phyloP scores from a whole-genome alignment of 2,888 invertebrate genomes.

The Notodonta dromedarius region DNA sequence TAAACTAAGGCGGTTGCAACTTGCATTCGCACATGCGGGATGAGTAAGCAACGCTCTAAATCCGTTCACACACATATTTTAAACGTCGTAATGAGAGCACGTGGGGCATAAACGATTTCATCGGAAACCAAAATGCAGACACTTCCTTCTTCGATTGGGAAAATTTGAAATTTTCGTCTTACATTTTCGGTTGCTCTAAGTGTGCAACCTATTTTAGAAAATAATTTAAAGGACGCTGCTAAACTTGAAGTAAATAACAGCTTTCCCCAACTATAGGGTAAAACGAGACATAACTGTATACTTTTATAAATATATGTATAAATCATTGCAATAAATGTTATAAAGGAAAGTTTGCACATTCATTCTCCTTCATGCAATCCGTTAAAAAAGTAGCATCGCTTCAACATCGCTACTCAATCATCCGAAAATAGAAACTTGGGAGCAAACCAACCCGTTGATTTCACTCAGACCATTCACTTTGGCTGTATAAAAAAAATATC shows the following conservation, averaged over 20 bases:
- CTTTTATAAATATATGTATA: too few species aligned
- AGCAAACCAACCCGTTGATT: conserved; percentile 45
- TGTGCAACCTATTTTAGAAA: too few species aligned
- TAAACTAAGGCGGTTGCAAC: conserved; percentile 51
- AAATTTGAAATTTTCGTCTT: too few species aligned
- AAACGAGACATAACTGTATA: background rate
- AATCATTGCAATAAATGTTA: conserved; percentile 13
- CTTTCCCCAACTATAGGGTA: too few species aligned
- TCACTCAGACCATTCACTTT: conserved; percentile 47
- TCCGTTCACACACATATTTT: conserved; percentile 55
- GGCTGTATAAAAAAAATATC: conserved; percentile 35
- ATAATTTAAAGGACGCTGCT: too few species aligned
- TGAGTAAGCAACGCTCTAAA: conserved; percentile 62
- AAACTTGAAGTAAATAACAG: too few species aligned
- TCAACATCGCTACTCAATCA: conserved; percentile 43
- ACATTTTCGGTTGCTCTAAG: too few species aligned
- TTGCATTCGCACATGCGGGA: conserved; percentile 57
- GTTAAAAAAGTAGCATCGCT: conserved; percentile 39
- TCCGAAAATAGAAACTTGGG: conserved; percentile 51
- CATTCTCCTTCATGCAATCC: conserved; percentile 32
- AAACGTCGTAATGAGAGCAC: conserved; percentile 51
- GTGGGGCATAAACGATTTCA: conserved; percentile 24
- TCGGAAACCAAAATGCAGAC: background rate
- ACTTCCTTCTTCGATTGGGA: background rate
- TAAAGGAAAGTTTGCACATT: conserved; percentile 28